Evolutionary conservation across 2,797 vertebrate genomes (phyloP).

Genomic region (Anguilla obscura): DNA sequence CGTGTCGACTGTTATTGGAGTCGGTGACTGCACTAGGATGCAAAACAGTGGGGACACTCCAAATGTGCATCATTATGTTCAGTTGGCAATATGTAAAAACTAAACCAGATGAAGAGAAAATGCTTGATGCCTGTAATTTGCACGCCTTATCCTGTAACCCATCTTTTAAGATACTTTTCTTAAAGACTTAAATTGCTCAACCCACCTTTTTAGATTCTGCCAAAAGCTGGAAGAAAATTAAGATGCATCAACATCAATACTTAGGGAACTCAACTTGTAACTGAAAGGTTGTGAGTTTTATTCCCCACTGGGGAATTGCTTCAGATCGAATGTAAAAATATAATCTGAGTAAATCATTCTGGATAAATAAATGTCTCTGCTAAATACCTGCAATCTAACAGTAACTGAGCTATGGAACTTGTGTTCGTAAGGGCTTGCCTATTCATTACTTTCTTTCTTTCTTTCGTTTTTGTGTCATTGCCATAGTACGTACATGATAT

Average conservation of each 20-base stretch:
- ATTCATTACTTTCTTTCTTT: too few relatives aligned
- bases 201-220: neutral
- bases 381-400: too few relatives aligned
- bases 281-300: too few relatives aligned
- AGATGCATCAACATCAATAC: neutral
- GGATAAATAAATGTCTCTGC: too few relatives aligned
- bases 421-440: neutral
- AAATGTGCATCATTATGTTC: neutral
- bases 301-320: too few relatives aligned
- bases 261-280: too few relatives aligned
- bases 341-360: too few relatives aligned
- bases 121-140: neutral
- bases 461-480: neutral
- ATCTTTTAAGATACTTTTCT: neutral
- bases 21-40: neutral
- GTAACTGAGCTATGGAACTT: neutral
- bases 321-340: too few relatives aligned
- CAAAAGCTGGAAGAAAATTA: neutral
- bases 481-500: neutral
- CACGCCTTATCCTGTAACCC: neutral
- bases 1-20: neutral
- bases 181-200: neutral
- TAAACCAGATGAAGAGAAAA: neutral
- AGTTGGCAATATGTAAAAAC: neutral
- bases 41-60: neutral